These are phyloP conservation scores for Nibea albiflora DNA, from an alignment of 2,113 vertebrate species.

Conservation along the genomic window DNA sequence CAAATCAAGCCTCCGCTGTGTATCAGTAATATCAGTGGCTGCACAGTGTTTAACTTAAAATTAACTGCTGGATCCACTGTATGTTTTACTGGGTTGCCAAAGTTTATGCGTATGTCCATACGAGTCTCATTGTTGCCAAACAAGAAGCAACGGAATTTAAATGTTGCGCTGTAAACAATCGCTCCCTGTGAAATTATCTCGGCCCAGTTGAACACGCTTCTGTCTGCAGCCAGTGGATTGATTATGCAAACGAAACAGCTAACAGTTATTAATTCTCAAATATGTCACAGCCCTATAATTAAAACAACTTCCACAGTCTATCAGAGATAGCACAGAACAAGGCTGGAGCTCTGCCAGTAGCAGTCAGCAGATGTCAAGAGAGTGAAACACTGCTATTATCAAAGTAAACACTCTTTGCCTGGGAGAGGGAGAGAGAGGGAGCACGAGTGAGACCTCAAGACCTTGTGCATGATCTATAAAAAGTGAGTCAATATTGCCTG, in stretches of 20 bases:
- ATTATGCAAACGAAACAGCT: slow-evolving; percentile 35
- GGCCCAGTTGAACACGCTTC: slow-evolving; percentile 11
- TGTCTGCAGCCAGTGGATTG: slow-evolving; percentile 28
- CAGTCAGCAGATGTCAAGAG: slow-evolving; percentile 44
- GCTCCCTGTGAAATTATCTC: slow-evolving; percentile 27
- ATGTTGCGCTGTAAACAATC: slow-evolving; percentile 25
- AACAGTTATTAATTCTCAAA: slow-evolving; percentile 44
- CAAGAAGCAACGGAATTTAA: slow-evolving; percentile 23
- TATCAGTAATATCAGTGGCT: not conserved
- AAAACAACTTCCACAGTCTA: slow-evolving; percentile 41
- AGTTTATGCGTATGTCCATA: slow-evolving; percentile 8
- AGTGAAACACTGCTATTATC: slow-evolving; percentile 51
- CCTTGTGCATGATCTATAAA: slow-evolving; percentile 50
- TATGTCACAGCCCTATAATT: slow-evolving; percentile 50
- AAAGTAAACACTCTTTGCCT: slow-evolving; percentile 50
- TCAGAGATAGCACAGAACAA: slow-evolving; percentile 24
- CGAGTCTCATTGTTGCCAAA: slow-evolving; percentile 15
- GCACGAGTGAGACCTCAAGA: slow-evolving; percentile 29
- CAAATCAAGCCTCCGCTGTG: not conserved
- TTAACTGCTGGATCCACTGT: not conserved
- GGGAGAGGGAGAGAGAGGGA: slow-evolving; percentile 6
- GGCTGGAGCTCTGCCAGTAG: slow-evolving; percentile 39
- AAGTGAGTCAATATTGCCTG: slow-evolving; percentile 55
- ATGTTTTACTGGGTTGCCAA: not conserved
- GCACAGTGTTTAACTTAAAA: not conserved